Conservation (phyloP, 2,797 vertebrate species). For the Melanotaenia pygmaea region DNA sequence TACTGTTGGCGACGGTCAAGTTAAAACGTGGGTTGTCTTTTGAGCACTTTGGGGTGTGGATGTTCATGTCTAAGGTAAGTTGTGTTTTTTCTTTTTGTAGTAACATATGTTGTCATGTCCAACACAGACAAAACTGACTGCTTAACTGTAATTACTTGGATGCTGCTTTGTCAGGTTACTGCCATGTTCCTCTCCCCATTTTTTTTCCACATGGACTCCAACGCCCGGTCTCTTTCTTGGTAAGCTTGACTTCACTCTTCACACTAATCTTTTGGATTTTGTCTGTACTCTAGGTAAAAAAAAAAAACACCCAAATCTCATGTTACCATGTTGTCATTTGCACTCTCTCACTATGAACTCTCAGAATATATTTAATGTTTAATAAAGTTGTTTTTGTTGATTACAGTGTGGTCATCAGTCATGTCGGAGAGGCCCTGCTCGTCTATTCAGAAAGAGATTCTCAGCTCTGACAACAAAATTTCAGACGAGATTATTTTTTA, state of each 20-base stretch:
- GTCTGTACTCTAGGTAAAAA: no score
- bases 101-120: background rate
- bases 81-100: no score
- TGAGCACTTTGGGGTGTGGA: slow-evolving; percentile 87
- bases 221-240: slow-evolving; percentile 83
- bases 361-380: background rate
- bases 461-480: slow-evolving; percentile 39
- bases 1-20: slow-evolving; percentile 88
- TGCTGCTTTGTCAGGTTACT: slow-evolving; percentile 79
- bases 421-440: slow-evolving; percentile 88
- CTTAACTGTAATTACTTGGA: background rate
- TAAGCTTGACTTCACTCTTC: slow-evolving; percentile 72
- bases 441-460: slow-evolving; percentile 84
- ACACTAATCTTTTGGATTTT: background rate
- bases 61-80: slow-evolving; percentile 90
- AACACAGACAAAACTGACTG: background rate
- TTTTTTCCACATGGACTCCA: slow-evolving; percentile 85
- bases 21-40: slow-evolving; percentile 85
- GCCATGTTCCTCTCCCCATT: slow-evolving; percentile 86
- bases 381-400: background rate
- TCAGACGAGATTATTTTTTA: slow-evolving; percentile 34
- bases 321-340: no score
- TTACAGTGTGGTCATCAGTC: slow-evolving; percentile 80
- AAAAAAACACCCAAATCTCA: background rate
- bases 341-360: background rate